These are phyloP conservation scores for Eupsilia transversa DNA, from an alignment of 2,888 invertebrate genomes.

Conservation along the genomic window DNA sequence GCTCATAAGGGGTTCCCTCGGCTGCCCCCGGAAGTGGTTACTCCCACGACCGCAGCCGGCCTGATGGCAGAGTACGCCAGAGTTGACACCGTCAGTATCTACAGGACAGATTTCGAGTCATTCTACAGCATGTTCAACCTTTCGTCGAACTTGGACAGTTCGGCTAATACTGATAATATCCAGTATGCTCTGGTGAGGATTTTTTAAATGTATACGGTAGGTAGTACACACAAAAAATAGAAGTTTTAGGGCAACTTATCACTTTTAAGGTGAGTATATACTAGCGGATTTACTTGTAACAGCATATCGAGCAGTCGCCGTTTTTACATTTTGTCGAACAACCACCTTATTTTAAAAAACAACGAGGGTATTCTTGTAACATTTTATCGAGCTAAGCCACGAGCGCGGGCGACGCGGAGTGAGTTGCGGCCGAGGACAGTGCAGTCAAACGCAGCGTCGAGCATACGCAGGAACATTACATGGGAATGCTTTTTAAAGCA, in stretches of 20 bases:
- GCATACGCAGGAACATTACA: no score
- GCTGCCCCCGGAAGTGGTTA: constrained; percentile 5
- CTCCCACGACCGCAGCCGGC: constrained; percentile 73
- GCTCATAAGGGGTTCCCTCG: constrained; percentile 78
- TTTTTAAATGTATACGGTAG: not conserved
- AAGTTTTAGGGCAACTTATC: not conserved
- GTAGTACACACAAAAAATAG: not conserved
- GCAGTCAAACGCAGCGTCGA: no score
- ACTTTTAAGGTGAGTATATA: no score
- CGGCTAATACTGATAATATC: constrained; percentile 92
- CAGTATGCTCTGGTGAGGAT: constrained; percentile 93
- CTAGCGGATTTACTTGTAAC: no score
- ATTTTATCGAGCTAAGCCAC: no score
- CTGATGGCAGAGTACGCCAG: constrained; percentile 79
- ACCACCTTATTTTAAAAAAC: no score
- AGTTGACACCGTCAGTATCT: constrained; percentile 81
- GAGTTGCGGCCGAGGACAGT: no score
- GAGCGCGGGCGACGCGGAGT: no score
- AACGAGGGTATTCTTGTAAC: no score
- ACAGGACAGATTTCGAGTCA: constrained; percentile 81
- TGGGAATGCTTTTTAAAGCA: no score
- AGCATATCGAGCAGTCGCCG: no score
- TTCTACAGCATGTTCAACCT: constrained; percentile 93
- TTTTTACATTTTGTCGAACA: no score
- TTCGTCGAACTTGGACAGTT: constrained; percentile 93